phyloP scores from a whole-genome alignment of 2,797 vertebrate genomes.

The Pseudotriccus pelzelni region DNA sequence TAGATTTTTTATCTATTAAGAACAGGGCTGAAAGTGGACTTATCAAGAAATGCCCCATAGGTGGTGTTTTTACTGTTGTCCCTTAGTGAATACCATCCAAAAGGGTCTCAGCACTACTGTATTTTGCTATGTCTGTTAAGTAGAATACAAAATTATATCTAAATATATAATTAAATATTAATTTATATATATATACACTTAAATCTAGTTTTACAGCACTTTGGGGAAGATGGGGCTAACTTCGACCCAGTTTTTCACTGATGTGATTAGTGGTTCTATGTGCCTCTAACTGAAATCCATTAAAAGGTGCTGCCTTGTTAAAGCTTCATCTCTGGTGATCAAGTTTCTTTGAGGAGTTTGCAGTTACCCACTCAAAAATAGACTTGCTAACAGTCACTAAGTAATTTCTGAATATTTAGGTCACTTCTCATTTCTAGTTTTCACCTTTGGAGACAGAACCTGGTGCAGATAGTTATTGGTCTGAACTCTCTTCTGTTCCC shows the following conservation, averaged over 20 bases:
- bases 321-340: slow-evolving; percentile 45
- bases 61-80: not conserved
- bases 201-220: slow-evolving; percentile 15
- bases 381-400: not conserved
- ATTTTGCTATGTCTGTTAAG: not conserved
- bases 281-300: slow-evolving; percentile 6
- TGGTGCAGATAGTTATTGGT: not conserved
- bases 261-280: not conserved
- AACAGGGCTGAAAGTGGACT: not conserved
- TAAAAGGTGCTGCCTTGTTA: not conserved
- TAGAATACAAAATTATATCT: not conserved
- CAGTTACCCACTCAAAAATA: slow-evolving; percentile 28
- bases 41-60: not conserved
- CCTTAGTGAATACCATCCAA: not conserved
- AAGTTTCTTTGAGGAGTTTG: slow-evolving; percentile 1
- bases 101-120: not conserved
- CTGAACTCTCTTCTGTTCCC: not conserved
- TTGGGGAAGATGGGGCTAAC: slow-evolving; percentile 47
- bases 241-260: slow-evolving; percentile 44
- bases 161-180: not conserved
- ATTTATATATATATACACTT: not conserved
- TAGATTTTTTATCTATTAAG: not conserved
- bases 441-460: not conserved
- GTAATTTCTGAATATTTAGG: slow-evolving; percentile 46
- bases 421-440: not conserved